Evolutionary conservation across 2,797 vertebrate species (phyloP).

Genomic region (Mormyrus proboscirostris): DNA sequence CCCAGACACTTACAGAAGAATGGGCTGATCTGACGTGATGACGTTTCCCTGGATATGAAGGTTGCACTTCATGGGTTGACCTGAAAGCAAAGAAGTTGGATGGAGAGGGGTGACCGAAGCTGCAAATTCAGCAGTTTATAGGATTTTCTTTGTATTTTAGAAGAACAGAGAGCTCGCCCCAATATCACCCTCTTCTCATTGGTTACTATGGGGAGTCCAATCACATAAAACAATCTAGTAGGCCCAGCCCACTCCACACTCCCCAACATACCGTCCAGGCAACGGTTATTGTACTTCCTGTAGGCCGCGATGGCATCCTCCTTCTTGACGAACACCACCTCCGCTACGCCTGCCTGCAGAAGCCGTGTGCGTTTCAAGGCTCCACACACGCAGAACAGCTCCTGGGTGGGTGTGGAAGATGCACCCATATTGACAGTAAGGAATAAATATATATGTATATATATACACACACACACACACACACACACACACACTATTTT

Average conservation of each 20-base stretch:
- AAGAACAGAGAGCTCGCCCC: not conserved
- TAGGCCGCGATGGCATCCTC: conserved; percentile 94
- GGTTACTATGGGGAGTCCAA: not conserved
- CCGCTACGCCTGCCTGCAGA: conserved; percentile 84
- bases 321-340: conserved; percentile 95
- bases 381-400: conserved; percentile 94
- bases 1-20: conserved; percentile 79
- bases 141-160: not conserved
- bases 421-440: not conserved
- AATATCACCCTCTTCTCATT: not conserved
- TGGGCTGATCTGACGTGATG: conserved; percentile 96
- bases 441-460: too few relatives aligned
- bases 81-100: conserved; percentile 51
- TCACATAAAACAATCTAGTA: not conserved
- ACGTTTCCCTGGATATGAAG: conserved; percentile 94
- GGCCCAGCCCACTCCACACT: not conserved
- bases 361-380: conserved; percentile 90
- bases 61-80: conserved; percentile 98
- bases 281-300: conserved; percentile 97
- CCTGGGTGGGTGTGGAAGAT: conserved; percentile 55
- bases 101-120: not conserved
- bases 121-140: not conserved
- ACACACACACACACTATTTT: not conserved
- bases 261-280: conserved; percentile 77
- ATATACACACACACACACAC: too few relatives aligned